Evolutionary conservation across 2,888 invertebrate genomes (phyloP), one percentile per base, ranked within the genome.

Genomic region (Alviniconcha strummeri): DNA sequence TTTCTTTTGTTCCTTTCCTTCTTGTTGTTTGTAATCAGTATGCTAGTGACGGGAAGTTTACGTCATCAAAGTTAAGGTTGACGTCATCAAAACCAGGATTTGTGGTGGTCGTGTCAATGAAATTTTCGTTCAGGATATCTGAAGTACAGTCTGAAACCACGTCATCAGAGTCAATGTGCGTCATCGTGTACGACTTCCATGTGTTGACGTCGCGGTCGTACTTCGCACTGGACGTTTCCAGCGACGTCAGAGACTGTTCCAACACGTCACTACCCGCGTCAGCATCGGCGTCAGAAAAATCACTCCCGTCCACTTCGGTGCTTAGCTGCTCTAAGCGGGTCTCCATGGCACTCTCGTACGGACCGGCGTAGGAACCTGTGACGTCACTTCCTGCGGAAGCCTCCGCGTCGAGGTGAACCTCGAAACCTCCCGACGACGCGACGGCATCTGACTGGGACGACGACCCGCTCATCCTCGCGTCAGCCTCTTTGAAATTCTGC

Each of bases 121-220:
- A 81, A 72, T 87, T 87, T 57, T 87, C 87, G 67, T 87, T 87
- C 55, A 87, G 83, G 55, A 86, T 83, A 60, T 87, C 87, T 13
- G 85, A 85, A 4, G 84, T 82, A n/a, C 83, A 83, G n/a, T 85
- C 85, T 0, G 85, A 85, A 9, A 85, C 82, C 13, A 83, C 78
- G 54, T 85, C 85, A 71, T 87, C 87, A 1, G 84, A 84, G 64
- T 85, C 85, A n/a, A 84, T 84, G 72, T 85, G 85, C 8, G 84
- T 83, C 67, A 85, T 69, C 13, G 83, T 82, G 81, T 84, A 87
- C 7, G 84, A 82, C 11, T 82, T 87, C 87, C 87, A 87, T 5
- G 87, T 83, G 57, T 85, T 87, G 54, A 85, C 80, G 19, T 83
- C 79, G 13, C 85, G 83, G 83, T 87, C 80, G 64, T 87, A 87